Evolutionary conservation across 2,888 invertebrate species (phyloP).

Genomic region (Corythucha ciliata): DNA sequence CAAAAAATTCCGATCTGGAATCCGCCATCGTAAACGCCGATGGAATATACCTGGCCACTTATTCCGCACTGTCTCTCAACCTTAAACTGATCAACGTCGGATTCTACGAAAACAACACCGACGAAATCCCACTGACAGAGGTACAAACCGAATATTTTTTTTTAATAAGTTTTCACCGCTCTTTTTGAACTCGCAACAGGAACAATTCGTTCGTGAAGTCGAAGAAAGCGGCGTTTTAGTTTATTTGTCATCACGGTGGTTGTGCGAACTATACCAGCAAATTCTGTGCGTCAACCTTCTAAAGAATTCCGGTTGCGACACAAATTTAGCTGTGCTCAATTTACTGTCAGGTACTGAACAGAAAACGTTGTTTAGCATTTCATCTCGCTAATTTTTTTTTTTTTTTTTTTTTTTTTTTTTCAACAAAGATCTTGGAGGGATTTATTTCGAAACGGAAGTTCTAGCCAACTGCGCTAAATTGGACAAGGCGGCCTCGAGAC

Average conservation of each 20-base stretch:
- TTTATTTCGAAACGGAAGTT: slow-evolving; percentile 48
- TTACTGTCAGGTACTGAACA: slow-evolving; percentile 66
- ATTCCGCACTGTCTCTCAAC: slow-evolving; percentile 72
- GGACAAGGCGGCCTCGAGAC: slow-evolving; percentile 63
- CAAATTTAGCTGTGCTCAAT: slow-evolving; percentile 58
- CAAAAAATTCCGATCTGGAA: slow-evolving; percentile 20
- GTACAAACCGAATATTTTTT: slow-evolving; percentile 39
- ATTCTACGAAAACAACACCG: slow-evolving; percentile 53
- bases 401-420: neutral
- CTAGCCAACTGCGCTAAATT: slow-evolving; percentile 79
- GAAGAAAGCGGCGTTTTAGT: slow-evolving; percentile 87
- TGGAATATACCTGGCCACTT: slow-evolving; percentile 85
- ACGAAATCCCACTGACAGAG: slow-evolving; percentile 46
- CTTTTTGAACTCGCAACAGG: slow-evolving; percentile 44
- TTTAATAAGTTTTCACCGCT: neutral
- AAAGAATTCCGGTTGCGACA: slow-evolving; percentile 20
- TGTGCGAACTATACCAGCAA: slow-evolving; percentile 83
- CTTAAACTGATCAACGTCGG: slow-evolving; percentile 66
- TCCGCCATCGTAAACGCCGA: slow-evolving; percentile 82
- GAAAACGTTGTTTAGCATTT: neutral
- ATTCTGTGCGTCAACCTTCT: slow-evolving; percentile 65
- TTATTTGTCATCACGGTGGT: slow-evolving; percentile 87
- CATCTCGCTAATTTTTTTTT: neutral
- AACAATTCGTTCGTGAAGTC: slow-evolving; percentile 84
- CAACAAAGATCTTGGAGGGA: slow-evolving; percentile 65